These are phyloP conservation scores for Anhinga rufa DNA, from an alignment of 2,113 vertebrate genomes.

Conservation along the genomic window DNA sequence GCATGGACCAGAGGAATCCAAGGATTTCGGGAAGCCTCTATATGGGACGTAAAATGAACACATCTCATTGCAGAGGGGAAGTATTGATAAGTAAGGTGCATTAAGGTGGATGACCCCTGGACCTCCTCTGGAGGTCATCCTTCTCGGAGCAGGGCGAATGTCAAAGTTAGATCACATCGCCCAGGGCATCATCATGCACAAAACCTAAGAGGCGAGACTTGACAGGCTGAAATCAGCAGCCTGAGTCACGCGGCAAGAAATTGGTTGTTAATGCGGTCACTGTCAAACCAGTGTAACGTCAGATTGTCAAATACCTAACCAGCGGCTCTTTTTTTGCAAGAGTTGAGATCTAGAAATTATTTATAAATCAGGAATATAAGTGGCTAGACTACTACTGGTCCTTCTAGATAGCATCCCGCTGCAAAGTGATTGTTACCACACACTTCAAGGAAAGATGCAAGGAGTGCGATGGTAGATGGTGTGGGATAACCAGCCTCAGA, in stretches of 20 bases:
- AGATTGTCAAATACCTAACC: background rate
- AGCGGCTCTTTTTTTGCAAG: background rate
- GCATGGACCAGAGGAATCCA: background rate
- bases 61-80: background rate
- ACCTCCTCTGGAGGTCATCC: background rate
- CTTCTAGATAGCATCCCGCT: background rate
- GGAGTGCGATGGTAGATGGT: background rate
- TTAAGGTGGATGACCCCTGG: background rate
- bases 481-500: background rate
- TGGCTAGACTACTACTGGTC: background rate
- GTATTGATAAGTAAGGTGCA: background rate
- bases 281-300: background rate
- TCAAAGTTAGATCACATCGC: background rate
- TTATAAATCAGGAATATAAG: background rate
- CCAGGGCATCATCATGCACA: background rate
- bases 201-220: background rate
- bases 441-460: background rate
- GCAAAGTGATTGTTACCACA: background rate
- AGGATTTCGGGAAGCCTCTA: background rate
- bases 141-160: rapidly evolving
- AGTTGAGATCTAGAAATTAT: background rate
- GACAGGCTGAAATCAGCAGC: background rate
- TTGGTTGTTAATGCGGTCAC: background rate
- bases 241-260: background rate
- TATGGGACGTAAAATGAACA: background rate